A percentile compares a stretch with the other conserved stretches of the same genome.
Evolutionary conservation across 2,888 invertebrate species (phyloP).

Genomic region (Andrena bucephala): DNA sequence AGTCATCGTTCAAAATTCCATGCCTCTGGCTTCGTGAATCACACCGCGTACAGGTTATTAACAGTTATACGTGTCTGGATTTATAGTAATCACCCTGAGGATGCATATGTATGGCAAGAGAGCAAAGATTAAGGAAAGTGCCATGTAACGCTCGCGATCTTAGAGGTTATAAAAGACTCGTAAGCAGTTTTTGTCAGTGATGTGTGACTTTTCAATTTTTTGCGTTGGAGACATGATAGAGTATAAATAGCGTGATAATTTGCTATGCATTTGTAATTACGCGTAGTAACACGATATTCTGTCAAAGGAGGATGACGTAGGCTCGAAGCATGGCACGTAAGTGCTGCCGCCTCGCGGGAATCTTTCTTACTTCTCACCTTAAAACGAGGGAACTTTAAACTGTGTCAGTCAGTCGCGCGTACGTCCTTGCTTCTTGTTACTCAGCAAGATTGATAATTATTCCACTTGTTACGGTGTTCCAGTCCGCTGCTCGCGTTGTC

Average conservation of each 20-base stretch:
- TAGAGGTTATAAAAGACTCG: constrained; percentile 61
- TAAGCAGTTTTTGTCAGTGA: constrained; percentile 30
- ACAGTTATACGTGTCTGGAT: neutral
- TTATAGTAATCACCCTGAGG: neutral
- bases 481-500: neutral
- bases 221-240: constrained; percentile 27
- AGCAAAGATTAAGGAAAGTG: constrained; percentile 45
- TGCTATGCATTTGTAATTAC: constrained; percentile 53
- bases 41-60: neutral
- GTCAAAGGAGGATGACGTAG: constrained; percentile 74
- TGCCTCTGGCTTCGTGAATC: constrained; percentile 27
- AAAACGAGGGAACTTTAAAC: constrained; percentile 63
- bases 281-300: constrained; percentile 60
- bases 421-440: constrained; percentile 61
- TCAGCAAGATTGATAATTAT: constrained; percentile 57
- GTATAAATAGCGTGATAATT: constrained; percentile 59
- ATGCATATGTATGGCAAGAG: constrained; percentile 12
- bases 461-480: constrained; percentile 12
- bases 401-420: neutral
- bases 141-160: constrained; percentile 35
- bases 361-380: constrained; percentile 22
- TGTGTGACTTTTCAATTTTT: neutral
- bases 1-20: constrained; percentile 21
- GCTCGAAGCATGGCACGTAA: constrained; percentile 62
- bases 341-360: constrained; percentile 70